These are phyloP conservation scores for Danio choprae DNA, from an alignment of 2,797 vertebrate genomes.

Conservation along the genomic window DNA sequence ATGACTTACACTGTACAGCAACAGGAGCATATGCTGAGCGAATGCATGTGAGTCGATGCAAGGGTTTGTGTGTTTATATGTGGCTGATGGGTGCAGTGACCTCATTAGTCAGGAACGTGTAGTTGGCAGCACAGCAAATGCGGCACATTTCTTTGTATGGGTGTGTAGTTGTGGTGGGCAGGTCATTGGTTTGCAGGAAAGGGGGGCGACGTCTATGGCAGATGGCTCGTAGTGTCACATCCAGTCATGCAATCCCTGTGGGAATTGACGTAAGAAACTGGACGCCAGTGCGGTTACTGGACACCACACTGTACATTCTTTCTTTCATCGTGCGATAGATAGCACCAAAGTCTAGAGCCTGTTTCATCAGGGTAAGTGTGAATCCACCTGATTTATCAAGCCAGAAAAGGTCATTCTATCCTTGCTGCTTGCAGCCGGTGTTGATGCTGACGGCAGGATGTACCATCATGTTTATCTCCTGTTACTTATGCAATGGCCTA, in stretches of 20 bases:
- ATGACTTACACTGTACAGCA: background rate
- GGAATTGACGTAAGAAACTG: conserved; percentile 23
- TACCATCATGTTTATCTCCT: conserved; percentile 18
- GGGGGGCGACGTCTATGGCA: conserved; percentile 31
- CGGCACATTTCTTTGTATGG: conserved; percentile 17
- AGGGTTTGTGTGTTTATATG: conserved; percentile 38
- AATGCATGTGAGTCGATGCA: conserved; percentile 6
- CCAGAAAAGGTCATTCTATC: conserved; percentile 33
- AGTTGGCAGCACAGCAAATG: conserved; percentile 32
- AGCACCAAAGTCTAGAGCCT: background rate
- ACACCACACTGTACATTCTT: conserved; percentile 14
- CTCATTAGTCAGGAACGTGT: conserved; percentile 49
- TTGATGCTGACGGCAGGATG: conserved; percentile 16
- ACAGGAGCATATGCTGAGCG: conserved; percentile 5
- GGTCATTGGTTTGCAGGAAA: conserved; percentile 16
- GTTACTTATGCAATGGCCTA: background rate
- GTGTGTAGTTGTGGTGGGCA: background rate
- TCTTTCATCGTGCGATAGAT: background rate
- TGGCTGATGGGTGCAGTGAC: conserved; percentile 41
- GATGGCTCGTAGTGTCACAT: conserved; percentile 38
- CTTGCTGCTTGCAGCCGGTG: conserved; percentile 16
- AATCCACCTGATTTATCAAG: conserved; percentile 23
- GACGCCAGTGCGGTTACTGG: conserved; percentile 30
- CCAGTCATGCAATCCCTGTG: conserved; percentile 45
- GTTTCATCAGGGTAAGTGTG: conserved; percentile 20